Evolutionary conservation across 2,113 vertebrate genomes (phyloP).

Genomic region (Regulus satrapa): DNA sequence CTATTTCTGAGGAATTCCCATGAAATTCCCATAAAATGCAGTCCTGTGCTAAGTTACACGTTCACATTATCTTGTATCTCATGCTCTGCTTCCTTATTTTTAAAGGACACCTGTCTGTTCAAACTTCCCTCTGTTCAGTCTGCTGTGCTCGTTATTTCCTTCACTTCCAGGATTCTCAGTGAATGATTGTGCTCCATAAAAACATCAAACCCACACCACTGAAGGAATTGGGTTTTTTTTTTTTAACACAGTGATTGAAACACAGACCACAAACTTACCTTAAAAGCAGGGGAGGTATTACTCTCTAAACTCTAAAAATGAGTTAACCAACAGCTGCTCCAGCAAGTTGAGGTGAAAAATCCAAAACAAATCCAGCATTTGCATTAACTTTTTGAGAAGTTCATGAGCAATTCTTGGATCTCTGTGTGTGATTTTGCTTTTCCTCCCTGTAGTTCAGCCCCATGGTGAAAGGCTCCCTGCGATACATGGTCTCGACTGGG

Average conservation of each 20-base stretch:
- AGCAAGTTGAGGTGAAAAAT: background rate
- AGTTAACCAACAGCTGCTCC: background rate
- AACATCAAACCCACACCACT: background rate
- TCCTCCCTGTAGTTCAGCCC: conserved; percentile 86
- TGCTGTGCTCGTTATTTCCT: background rate
- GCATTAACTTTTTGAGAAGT: rapidly evolving
- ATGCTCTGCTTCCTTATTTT: background rate
- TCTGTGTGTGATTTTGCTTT: background rate
- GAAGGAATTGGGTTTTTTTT: background rate
- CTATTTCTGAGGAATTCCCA: background rate
- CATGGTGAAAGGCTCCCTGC: conserved; percentile 87
- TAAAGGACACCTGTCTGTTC: background rate
- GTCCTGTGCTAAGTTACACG: background rate
- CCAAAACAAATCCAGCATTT: background rate
- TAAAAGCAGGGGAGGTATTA: background rate
- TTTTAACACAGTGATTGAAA: background rate
- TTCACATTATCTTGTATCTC: background rate
- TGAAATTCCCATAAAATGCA: background rate
- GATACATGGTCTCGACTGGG: conserved; percentile 96
- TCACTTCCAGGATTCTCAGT: background rate
- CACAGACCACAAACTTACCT: background rate
- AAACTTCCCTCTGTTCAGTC: background rate
- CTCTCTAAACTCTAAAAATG: background rate
- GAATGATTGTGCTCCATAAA: background rate
- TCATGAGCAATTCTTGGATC: background rate